Percentiles rank a stretch among this genome's conserved stretches.
phyloP scores from a whole-genome alignment of 2,797 vertebrate species.

The Passerculus sandwichensis region DNA sequence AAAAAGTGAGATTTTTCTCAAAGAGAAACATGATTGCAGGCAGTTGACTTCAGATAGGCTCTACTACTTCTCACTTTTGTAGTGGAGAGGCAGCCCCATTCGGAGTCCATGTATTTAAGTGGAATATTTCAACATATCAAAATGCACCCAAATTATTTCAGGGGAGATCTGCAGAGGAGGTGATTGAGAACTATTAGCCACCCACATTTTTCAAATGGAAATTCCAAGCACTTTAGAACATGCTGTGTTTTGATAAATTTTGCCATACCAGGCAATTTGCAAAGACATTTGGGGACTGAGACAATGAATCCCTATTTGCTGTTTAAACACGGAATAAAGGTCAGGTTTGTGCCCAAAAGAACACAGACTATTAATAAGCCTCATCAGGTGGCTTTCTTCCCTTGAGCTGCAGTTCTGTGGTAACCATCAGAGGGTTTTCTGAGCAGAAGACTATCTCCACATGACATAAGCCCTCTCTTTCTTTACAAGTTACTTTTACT shows the following conservation, averaged over 20 bases:
- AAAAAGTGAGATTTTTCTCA: background rate
- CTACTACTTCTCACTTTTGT: background rate
- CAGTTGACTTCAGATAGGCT: background rate
- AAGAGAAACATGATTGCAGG: background rate
- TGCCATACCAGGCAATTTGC: background rate
- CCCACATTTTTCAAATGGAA: slow-evolving; percentile 25
- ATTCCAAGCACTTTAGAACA: slow-evolving; percentile 15
- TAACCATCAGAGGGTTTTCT: background rate
- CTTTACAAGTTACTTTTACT: slow-evolving; percentile 6
- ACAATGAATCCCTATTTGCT: background rate
- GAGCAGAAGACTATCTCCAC: background rate
- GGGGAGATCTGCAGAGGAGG: background rate
- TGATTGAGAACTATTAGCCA: background rate
- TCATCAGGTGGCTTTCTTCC: slow-evolving; percentile 26
- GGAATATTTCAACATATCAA: background rate
- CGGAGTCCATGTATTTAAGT: background rate
- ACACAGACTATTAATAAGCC: background rate
- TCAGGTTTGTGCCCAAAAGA: slow-evolving; percentile 10
- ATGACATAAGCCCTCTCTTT: background rate
- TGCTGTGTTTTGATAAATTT: slow-evolving; percentile 30
- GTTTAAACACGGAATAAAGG: slow-evolving; percentile 4
- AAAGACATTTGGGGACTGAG: slow-evolving; percentile 12
- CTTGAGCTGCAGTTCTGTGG: background rate
- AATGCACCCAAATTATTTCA: background rate
- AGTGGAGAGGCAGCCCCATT: background rate